Percentiles rank a stretch among this genome's conserved stretches.
These are phyloP conservation scores for Drosophila chauvacae DNA, from an alignment of 1,140 invertebrate genomes.

Conservation along the genomic window DNA sequence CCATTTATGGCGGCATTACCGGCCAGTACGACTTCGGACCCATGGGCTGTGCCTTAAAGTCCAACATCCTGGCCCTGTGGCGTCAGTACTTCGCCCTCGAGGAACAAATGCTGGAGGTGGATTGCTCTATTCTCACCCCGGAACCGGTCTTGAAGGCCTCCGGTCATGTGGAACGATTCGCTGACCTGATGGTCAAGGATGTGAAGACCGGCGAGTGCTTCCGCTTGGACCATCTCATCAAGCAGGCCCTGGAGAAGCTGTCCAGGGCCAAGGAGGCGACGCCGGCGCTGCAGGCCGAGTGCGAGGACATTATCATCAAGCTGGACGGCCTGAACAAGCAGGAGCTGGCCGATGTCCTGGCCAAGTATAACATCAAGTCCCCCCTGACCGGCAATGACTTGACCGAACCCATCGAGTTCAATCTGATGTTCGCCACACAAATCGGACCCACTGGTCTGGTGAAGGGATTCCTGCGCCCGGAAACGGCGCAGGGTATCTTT, in stretches of 20 bases:
- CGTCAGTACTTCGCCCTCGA: conserved; percentile 98
- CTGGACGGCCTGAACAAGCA: conserved; percentile 95
- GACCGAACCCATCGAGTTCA: conserved; percentile 98
- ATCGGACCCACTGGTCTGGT: conserved; percentile 98
- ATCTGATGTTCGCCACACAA: conserved; percentile 98
- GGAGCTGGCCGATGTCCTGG: conserved; percentile 94
- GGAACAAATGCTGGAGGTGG: conserved; percentile 99
- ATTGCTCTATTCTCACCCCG: conserved; percentile 98
- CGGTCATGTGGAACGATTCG: conserved; percentile 99
- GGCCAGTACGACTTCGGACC: conserved; percentile 99
- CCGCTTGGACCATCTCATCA: conserved; percentile 98
- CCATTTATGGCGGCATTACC: conserved; percentile 98
- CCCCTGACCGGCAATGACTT: conserved; percentile 97
- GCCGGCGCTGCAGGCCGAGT: conserved; percentile 89
- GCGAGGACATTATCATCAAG: conserved; percentile 92
- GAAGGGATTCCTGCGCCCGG: conserved; percentile 97
- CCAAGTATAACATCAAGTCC: conserved; percentile 96
- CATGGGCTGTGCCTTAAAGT: conserved; percentile 99
- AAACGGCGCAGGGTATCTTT: conserved; percentile 99
- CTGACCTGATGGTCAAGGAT: conserved; percentile 99
- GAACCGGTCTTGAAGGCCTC: conserved; percentile 98
- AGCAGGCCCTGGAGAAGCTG: conserved; percentile 96
- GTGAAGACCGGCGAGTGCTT: conserved; percentile 98
- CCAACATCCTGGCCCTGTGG: conserved; percentile 97
- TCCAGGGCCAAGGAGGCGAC: conserved; percentile 93